phyloP scores from a whole-genome alignment of 2,888 invertebrate species.

The Cyclophora punctaria region DNA sequence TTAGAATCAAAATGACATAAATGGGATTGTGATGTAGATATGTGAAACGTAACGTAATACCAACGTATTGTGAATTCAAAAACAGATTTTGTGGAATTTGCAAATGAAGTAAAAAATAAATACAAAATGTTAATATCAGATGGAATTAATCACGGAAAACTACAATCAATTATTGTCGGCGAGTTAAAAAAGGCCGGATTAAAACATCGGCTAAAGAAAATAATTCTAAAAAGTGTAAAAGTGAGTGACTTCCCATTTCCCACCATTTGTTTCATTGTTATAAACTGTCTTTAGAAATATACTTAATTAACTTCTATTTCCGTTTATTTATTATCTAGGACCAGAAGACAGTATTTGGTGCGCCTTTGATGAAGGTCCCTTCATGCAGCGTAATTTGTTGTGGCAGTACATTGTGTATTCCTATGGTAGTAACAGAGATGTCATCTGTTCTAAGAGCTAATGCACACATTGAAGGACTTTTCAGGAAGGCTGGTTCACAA shows the following conservation, averaged over 20 bases:
- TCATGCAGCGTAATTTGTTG: conserved; percentile 76
- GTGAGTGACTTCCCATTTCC: conserved; percentile 38
- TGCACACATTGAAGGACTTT: conserved; percentile 86
- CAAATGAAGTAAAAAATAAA: conserved; percentile 26
- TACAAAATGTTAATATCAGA: conserved; percentile 67
- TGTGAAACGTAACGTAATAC: too few species aligned
- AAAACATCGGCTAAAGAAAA: conserved; percentile 81
- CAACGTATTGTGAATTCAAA: background rate
- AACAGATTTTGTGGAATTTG: conserved; percentile 14
- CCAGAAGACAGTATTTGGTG: conserved; percentile 66
- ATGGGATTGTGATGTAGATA: too few species aligned
- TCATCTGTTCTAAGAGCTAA: conserved; percentile 80
- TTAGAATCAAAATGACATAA: too few species aligned
- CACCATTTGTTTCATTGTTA: background rate
- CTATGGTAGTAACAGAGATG: conserved; percentile 82
- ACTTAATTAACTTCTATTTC: background rate
- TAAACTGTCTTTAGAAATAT: too few species aligned
- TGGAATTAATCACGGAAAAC: conserved; percentile 65
- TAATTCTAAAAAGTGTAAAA: conserved; percentile 71
- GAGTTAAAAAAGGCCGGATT: conserved; percentile 82
- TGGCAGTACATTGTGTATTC: conserved; percentile 82
- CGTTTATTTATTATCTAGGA: conserved; percentile 38
- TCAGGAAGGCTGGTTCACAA: conserved; percentile 91
- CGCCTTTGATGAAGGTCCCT: conserved; percentile 63
- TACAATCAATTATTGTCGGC: conserved; percentile 75